Percentiles rank a stretch among this genome's conserved stretches.
Conservation (phyloP, 2,113 vertebrate species). For the Brachypodius melanocephalos region DNA sequence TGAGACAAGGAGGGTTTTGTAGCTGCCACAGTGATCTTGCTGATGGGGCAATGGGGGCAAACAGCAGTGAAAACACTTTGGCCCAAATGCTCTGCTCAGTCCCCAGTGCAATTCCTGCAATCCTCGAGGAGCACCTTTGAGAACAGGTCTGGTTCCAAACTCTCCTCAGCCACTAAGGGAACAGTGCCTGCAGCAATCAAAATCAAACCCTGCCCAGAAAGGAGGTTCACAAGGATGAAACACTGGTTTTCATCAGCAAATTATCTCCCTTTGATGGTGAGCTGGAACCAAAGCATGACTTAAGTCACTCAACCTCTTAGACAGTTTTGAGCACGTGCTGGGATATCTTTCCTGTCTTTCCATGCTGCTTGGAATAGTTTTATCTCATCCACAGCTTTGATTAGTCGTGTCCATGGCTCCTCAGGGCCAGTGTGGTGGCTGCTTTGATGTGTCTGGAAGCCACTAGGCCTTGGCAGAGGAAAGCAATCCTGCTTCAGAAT, state of each 20-base stretch:
- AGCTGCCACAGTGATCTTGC: background rate
- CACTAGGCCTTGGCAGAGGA: background rate
- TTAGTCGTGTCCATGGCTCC: background rate
- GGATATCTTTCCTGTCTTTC: background rate
- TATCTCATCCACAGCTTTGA: conserved; percentile 5
- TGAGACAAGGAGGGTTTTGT: background rate
- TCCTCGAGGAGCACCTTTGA: background rate
- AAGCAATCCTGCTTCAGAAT: background rate
- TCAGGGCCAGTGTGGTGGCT: background rate
- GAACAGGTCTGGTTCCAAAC: background rate
- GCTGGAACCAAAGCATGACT: background rate
- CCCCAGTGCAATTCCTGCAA: background rate
- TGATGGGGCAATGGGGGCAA: background rate
- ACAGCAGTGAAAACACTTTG: background rate
- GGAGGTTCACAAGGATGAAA: background rate
- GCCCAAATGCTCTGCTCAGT: background rate
- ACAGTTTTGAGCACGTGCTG: background rate
- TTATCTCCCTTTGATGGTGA: background rate
- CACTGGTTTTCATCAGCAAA: background rate
- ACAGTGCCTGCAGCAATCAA: background rate
- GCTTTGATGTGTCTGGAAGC: conserved; percentile 36
- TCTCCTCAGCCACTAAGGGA: background rate
- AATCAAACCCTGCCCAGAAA: background rate
- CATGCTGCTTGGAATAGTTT: background rate
- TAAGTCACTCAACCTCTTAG: background rate